Evolutionary conservation across 2,888 invertebrate genomes (phyloP), one percentile per base, ranked within the genome.

Genomic region (Ypsolopha sequella): DNA sequence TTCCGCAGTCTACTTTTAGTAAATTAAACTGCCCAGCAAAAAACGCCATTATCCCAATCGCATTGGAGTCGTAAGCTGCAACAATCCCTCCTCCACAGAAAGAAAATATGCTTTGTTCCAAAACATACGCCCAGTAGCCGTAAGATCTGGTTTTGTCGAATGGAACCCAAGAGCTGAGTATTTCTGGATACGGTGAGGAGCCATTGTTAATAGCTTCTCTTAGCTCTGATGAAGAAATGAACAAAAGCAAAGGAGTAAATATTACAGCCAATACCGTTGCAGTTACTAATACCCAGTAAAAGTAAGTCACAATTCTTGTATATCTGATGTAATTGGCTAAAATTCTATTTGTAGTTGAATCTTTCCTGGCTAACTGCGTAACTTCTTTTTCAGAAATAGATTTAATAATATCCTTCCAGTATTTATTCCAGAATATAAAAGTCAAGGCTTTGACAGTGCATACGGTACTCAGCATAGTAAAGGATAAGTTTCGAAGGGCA

Each of bases 151-250:
- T 61, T 54, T 65, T 75, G 51, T 84, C 71, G 52, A 79, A 76
- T 2, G 81, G 82, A 2, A 70, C 56, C 81, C 81, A 84, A 2
- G 81, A 79, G 48, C 81, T 82, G 62, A 82, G 65, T 51, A 82
- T 76, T 61, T 82, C 80, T 41, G 84, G 81, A 61, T 75, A 78
- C 1, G 73, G 61, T 6, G 53, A 24, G 4, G 66, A 60, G 1
- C 69, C 74, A 54, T 77, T 74, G 24, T 50, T 62, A 1, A 72
- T 65, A 2, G 59, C 53, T 10, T 57, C 58, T 14, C 65, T 61
- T 9, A 36, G 11, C 13, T 36, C 60, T 4, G 60, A 14, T 1
- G 75, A 71, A 0, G 76, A 64, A n/a, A 72, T 51, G 52, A 61
- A 74, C 7, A 63, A 63, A 0, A 66, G 59, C 1, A 79, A 52